Percentiles rank a stretch among this genome's conserved stretches.
Evolutionary conservation across 2,888 invertebrate species (phyloP).

Genomic region (Zonitis immaculata): DNA sequence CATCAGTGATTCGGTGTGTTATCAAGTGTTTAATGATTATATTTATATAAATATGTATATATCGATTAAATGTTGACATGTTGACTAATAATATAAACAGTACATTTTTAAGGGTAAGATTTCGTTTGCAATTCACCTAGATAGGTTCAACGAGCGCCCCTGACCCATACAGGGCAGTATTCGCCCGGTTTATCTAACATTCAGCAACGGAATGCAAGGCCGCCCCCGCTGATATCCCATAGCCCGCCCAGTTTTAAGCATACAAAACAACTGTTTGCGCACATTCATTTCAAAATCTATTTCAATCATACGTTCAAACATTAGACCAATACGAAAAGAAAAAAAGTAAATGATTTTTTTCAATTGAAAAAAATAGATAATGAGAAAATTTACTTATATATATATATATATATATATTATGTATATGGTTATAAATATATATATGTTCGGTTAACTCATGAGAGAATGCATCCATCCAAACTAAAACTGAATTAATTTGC

Average conservation of each 20-base stretch:
- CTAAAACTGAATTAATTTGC: not conserved
- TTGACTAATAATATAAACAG: slow-evolving; percentile 13
- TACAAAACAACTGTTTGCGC: slow-evolving; percentile 11
- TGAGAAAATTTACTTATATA: too few relatives aligned
- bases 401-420: too few relatives aligned
- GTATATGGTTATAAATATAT: too few relatives aligned
- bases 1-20: slow-evolving; percentile 22
- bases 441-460: not conserved
- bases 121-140: slow-evolving; percentile 6
- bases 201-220: slow-evolving; percentile 8
- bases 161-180: slow-evolving; percentile 3
- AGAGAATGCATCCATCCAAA: not conserved
- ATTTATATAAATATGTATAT: not conserved
- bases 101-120: slow-evolving; percentile 27
- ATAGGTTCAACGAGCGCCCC: slow-evolving; percentile 1
- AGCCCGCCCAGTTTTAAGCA: slow-evolving; percentile 4
- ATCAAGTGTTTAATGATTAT: slow-evolving; percentile 17
- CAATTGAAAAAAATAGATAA: not conserved
- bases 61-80: slow-evolving; percentile 21
- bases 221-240: slow-evolving; percentile 9
- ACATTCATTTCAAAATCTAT: slow-evolving; percentile 15
- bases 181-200: slow-evolving; percentile 3
- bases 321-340: not conserved
- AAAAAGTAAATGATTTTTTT: not conserved
- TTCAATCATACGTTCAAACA: not conserved